Evolutionary conservation across 2,888 invertebrate genomes (phyloP).

Genomic region (Cephus nigrinus): DNA sequence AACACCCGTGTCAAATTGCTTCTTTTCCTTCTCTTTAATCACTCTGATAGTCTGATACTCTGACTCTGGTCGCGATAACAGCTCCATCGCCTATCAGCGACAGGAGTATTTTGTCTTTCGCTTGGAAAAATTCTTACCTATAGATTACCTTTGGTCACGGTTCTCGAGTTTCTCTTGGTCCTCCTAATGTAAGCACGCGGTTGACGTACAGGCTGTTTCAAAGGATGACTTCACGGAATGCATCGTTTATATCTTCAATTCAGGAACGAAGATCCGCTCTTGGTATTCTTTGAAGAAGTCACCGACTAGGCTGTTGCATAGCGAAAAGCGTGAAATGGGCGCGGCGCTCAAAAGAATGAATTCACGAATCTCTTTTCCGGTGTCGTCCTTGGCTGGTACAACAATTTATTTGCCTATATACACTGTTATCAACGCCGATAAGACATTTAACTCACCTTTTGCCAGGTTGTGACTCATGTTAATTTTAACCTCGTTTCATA

Average conservation of each 20-base stretch:
- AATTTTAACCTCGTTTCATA: conserved; percentile 26
- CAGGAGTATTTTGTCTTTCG: background rate
- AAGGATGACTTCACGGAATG: background rate
- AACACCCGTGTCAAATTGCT: background rate
- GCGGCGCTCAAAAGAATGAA: conserved; percentile 1
- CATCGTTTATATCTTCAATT: background rate
- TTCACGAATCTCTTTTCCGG: conserved; percentile 2
- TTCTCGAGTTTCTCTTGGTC: background rate
- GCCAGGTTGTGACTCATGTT: conserved; percentile 25
- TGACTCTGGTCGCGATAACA: background rate
- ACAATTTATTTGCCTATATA: background rate
- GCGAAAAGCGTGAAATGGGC: background rate
- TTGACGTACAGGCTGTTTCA: background rate
- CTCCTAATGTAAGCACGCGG: background rate
- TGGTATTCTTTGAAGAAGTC: background rate
- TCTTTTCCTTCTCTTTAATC: background rate
- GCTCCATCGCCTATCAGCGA: background rate
- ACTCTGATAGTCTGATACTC: background rate
- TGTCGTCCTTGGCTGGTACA: background rate
- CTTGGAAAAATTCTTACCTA: background rate
- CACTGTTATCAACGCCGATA: conserved; percentile 22
- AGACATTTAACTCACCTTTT: conserved; percentile 16
- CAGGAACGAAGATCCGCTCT: background rate
- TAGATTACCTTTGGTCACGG: background rate
- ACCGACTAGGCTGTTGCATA: background rate